Base-by-base conservation (phyloP, 2,797 vertebrate species). In the Anniella stebbinsi region DNA sequence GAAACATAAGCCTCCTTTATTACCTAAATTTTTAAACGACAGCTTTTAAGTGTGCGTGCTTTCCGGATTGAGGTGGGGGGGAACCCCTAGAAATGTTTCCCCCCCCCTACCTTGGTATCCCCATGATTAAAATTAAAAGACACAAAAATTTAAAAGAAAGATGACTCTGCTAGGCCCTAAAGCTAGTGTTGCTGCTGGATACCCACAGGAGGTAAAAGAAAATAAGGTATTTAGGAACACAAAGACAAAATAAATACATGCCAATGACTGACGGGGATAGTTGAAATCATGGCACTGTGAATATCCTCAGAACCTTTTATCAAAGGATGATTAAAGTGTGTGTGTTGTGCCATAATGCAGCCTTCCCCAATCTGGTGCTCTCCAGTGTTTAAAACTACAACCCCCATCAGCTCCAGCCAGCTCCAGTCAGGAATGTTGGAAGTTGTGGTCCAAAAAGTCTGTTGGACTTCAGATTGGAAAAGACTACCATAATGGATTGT, bases 1-100 rank as follows among this genome's bases (percentile, higher is more conserved):
- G 93, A 96, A 93, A 45, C 38, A 67, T 86, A 95, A 96, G 94
- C 81, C 60, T 95, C 41, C 88, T 96, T 97, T 95, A 95, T 94
- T 94, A 89, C 86, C 89, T 89, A 45, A 69, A 86, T 94, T 92
- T 94, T 94, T 88, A 91, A 84, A 95, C 93, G 84, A 93, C 73
- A 92, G 69, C 89, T 95, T 94, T 96, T 93, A 94, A 90, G 57
- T 51, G 88, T 91, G 88, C 72, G 82, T 93, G 66, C 8, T 85
- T 94, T 95, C 94, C 70, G 93, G 60, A 48, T 1, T 86, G 87
- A 77, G 73, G 45, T 41, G 38, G 83, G 25, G 72, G 36, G 54
- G 7, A 21, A 60, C 12, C 87, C 45, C 90, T 60, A 94, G 63
- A 91, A 95, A 76, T 77, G 76, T 76, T 12, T 63, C 80, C 83